These are phyloP conservation scores for Pipistrellus pipistrellus DNA, from an alignment of 2,797 vertebrate species.

Conservation along the genomic window DNA sequence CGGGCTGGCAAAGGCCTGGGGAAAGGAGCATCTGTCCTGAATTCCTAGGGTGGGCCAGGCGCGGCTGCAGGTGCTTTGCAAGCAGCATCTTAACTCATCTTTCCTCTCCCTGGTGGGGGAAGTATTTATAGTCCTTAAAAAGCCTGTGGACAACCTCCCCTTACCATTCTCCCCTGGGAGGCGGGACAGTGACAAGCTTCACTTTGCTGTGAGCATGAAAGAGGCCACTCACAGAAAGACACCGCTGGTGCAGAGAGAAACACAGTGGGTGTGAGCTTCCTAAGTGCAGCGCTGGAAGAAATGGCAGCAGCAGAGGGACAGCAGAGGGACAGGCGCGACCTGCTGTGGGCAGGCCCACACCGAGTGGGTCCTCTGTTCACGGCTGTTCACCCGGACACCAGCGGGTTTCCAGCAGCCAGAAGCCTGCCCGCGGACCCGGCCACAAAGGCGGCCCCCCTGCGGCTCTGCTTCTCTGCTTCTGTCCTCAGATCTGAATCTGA, in stretches of 20 bases:
- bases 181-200: not conserved
- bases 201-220: not conserved
- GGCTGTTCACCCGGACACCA: constrained; percentile 46
- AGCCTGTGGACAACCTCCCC: not conserved
- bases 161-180: not conserved
- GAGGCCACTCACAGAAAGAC: not conserved
- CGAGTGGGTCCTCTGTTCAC: not conserved
- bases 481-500: constrained; percentile 80
- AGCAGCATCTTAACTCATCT: not conserved
- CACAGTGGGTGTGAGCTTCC: not conserved
- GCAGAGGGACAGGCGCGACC: not conserved
- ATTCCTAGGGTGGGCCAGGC: not conserved
- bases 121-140: not conserved
- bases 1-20: not conserved
- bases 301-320: not conserved
- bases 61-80: not conserved
- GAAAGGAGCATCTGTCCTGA: not conserved
- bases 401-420: constrained; percentile 52
- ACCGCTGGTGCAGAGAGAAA: not conserved
- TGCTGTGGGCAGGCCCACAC: not conserved
- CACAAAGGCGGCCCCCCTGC: constrained; percentile 64
- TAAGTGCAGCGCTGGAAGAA: not conserved
- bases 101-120: not conserved
- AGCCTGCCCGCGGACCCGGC: constrained; percentile 52
- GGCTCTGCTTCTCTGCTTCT: constrained; percentile 78